These are phyloP conservation scores for Bagarius yarrelli DNA, from an alignment of 2,113 vertebrate genomes.

Conservation along the genomic window DNA sequence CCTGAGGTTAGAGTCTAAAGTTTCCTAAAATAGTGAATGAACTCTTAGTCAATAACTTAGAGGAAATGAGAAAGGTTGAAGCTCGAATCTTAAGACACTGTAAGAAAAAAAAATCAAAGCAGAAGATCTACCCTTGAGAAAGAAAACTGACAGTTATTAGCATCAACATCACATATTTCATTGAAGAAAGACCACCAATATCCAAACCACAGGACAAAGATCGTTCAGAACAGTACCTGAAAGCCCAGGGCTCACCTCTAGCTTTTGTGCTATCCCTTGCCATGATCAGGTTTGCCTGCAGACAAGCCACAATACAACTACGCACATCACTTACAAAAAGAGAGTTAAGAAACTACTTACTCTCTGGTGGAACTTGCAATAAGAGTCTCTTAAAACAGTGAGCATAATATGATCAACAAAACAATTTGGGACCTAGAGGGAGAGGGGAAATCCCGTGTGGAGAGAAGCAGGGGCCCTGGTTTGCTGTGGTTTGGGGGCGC, in stretches of 20 bases:
- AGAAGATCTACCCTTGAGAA: conserved; percentile 70
- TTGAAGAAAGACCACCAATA: conserved; percentile 77
- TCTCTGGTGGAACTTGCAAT: conserved; percentile 74
- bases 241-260: conserved; percentile 68
- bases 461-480: conserved; percentile 56
- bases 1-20: conserved; percentile 86
- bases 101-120: conserved; percentile 68
- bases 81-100: conserved; percentile 60
- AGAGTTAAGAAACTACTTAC: conserved; percentile 71
- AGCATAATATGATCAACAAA: conserved; percentile 63
- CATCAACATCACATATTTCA: conserved; percentile 57
- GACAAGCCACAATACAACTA: conserved; percentile 65
- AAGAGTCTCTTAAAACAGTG: conserved; percentile 59
- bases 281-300: conserved; percentile 66
- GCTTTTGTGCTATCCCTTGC: conserved; percentile 58
- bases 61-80: conserved; percentile 58
- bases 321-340: conserved; percentile 60
- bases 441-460: conserved; percentile 58
- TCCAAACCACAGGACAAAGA: conserved; percentile 79
- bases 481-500: conserved; percentile 76
- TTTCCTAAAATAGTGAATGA: conserved; percentile 67
- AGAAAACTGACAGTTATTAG: conserved; percentile 67
- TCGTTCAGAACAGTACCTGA: conserved; percentile 67
- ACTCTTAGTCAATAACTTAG: conserved; percentile 49
- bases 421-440: conserved; percentile 60